Base-by-base conservation (phyloP, 2,797 vertebrate genomes). In the Xenops minutus region DNA sequence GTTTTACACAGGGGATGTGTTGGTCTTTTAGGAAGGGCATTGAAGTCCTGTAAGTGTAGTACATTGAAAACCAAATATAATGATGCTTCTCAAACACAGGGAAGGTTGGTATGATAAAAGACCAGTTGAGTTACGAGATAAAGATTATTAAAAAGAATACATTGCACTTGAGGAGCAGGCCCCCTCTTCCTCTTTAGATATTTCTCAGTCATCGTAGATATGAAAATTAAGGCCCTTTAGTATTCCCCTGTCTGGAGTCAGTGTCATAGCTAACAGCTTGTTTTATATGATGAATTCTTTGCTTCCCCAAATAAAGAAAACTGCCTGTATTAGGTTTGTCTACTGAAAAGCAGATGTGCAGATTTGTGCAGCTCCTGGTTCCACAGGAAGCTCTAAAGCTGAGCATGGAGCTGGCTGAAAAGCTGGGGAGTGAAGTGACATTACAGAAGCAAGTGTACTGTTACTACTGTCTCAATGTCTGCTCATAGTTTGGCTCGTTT, bases 291-390 rank as follows among this genome's bases (percentile, higher is more conserved):
- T 2, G 3, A 59, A 85, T 85, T 80, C n/a, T 80, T 89, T 78
- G 76, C 69, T 94, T 88, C 29, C 22, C 8, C 48, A 91, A 55
- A 75, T 41, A 89, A 82, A 80, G 68, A 74, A 68, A 81, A 56
- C 19, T 48, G 46, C 24, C 77, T 39, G 2, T 20, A 46, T 74
- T 75, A 80, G 18, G 6, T 59, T 88, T 92, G 43, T 73, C 54
- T 81, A 1, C 23, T 3, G 15, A 73, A 89, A 77, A 91, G n/a
- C 43, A 39, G 14, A 27, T 6, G 30, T 11, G 3, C 37, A 68
- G 46, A 30, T 89, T 71, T 72, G 51, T 21, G 2, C 39, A 55
- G 36, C 61, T 92, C 52, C 55, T 48, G 55, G 37, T 48, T 86
- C 26, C 12, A 34, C 36, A 51, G 71, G 46, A 79, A 88, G 41